phyloP scores from a whole-genome alignment of 2,888 invertebrate genomes.

The Tromatobia lineatoria region DNA sequence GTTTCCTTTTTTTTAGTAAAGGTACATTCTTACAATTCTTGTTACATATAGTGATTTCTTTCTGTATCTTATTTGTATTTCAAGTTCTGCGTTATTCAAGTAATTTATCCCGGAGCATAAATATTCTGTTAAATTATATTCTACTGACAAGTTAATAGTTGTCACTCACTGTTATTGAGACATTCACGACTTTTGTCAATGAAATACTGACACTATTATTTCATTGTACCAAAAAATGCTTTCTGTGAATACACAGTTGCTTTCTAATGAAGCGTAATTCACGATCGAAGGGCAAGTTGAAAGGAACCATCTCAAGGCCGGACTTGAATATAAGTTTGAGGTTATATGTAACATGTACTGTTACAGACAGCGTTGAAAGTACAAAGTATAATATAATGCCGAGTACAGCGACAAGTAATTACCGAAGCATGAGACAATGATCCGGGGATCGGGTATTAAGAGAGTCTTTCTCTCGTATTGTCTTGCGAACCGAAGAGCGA shows the following conservation, averaged over 20 bases:
- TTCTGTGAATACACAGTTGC: background rate
- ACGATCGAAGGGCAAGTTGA: background rate
- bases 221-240: too few relatives aligned
- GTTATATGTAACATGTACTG: background rate
- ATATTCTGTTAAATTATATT: too few relatives aligned
- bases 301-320: background rate
- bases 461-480: conserved; percentile 54
- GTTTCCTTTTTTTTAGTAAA: too few relatives aligned
- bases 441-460: conserved; percentile 36
- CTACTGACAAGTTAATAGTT: too few relatives aligned
- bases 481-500: conserved; percentile 45
- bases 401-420: conserved; percentile 17
- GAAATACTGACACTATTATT: too few relatives aligned
- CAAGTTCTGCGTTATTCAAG: too few relatives aligned
- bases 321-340: background rate
- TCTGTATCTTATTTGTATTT: too few relatives aligned
- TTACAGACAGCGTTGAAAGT: background rate
- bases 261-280: background rate
- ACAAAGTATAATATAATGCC: background rate
- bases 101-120: too few relatives aligned
- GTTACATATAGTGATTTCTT: too few relatives aligned
- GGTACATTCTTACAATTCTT: too few relatives aligned
- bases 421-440: conserved; percentile 36
- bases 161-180: too few relatives aligned
- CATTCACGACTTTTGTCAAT: too few relatives aligned